These are phyloP conservation scores for Dinomys branickii DNA, from an alignment of 2,113 vertebrate species.

Conservation along the genomic window DNA sequence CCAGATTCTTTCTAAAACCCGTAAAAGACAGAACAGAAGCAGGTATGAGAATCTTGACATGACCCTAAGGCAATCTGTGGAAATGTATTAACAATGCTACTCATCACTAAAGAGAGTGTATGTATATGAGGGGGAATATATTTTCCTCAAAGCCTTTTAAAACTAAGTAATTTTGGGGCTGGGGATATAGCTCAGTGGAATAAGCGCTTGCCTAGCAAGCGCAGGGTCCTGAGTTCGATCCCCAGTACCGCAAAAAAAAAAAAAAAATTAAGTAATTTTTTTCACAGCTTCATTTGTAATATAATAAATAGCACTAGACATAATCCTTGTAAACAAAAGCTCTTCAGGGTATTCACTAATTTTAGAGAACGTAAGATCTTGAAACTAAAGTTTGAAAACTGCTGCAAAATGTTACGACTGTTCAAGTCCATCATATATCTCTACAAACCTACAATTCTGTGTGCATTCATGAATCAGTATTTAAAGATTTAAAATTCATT, in stretches of 20 bases:
- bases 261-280: not conserved
- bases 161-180: not conserved
- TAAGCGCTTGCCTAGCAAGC: too few species aligned
- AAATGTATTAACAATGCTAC: not conserved
- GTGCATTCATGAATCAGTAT: not conserved
- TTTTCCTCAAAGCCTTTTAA: not conserved
- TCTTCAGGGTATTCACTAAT: not conserved
- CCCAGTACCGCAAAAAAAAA: too few species aligned
- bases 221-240: too few species aligned
- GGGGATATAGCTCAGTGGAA: too few species aligned
- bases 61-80: not conserved
- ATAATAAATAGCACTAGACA: not conserved
- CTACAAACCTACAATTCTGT: not conserved
- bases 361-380: not conserved
- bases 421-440: not conserved
- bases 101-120: not conserved
- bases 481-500: constrained; percentile 36
- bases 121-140: accelerated
- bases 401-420: not conserved
- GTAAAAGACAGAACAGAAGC: not conserved
- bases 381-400: not conserved
- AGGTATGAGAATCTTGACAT: not conserved
- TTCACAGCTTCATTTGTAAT: constrained; percentile 32
- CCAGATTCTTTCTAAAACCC: not conserved
- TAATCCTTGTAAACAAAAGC: not conserved